phyloP scores from a whole-genome alignment of 2,888 invertebrate species.

The Glaucopsyche alexis region DNA sequence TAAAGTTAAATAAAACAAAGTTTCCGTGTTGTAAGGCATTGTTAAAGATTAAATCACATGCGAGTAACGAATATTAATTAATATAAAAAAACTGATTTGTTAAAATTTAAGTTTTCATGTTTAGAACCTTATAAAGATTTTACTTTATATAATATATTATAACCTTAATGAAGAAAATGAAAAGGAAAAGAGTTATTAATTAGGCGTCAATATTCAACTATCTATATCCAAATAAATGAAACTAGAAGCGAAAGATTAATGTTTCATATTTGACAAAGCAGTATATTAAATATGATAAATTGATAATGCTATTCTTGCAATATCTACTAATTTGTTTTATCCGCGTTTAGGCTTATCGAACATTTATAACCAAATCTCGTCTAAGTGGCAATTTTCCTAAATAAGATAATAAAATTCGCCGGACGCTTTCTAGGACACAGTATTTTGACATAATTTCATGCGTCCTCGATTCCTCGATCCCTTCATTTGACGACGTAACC shows the following conservation, averaged over 20 bases:
- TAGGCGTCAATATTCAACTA: too few species aligned
- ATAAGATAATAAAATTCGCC: constrained; percentile 27
- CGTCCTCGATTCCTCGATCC: constrained; percentile 51
- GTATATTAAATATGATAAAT: not conserved
- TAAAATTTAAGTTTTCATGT: not conserved
- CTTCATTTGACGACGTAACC: constrained; percentile 46
- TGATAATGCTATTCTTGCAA: constrained; percentile 1
- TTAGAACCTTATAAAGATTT: too few species aligned
- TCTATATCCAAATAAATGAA: not conserved
- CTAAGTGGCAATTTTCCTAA: constrained; percentile 20
- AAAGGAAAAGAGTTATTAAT: too few species aligned
- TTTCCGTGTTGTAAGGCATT: constrained; percentile 7
- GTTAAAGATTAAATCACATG: not conserved
- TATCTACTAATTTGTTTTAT: constrained; percentile 8
- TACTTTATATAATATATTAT: too few species aligned
- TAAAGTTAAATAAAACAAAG: not conserved
- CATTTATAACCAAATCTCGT: constrained; percentile 16
- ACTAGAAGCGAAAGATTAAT: not conserved
- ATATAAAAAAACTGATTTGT: not conserved
- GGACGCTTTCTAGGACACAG: constrained; percentile 35
- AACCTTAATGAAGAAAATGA: too few species aligned
- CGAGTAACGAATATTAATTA: not conserved
- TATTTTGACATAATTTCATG: constrained; percentile 40
- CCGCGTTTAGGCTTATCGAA: constrained; percentile 1
- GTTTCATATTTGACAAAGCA: not conserved